phyloP scores from a whole-genome alignment of 2,113 vertebrate species.

The Parus major region DNA sequence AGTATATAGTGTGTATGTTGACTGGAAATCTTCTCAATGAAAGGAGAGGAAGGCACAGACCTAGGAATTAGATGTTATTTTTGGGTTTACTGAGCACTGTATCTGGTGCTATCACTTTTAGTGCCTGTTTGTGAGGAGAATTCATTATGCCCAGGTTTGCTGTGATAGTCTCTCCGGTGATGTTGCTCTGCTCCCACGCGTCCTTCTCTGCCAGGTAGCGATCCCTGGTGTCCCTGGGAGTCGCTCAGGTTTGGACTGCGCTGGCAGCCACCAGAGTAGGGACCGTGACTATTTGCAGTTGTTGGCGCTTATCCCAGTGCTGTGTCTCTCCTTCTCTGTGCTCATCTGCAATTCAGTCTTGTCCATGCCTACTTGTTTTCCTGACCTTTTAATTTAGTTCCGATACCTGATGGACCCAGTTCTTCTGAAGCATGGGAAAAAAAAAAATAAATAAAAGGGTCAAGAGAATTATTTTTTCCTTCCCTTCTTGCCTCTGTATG shows the following conservation, averaged over 20 bases:
- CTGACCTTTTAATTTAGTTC: slow-evolving; percentile 31
- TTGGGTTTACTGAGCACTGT: background rate
- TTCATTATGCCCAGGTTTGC: background rate
- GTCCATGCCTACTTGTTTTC: background rate
- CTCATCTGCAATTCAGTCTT: slow-evolving; percentile 39
- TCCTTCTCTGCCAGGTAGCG: background rate
- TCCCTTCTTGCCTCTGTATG: background rate
- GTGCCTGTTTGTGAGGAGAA: background rate
- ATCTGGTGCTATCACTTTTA: background rate
- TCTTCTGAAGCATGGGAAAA: background rate
- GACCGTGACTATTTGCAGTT: background rate
- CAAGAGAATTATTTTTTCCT: background rate
- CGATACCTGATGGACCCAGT: background rate
- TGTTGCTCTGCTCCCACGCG: accelerated
- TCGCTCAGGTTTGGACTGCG: accelerated
- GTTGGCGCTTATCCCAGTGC: background rate
- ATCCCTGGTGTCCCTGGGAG: background rate
- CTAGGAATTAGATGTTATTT: background rate
- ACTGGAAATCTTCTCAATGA: background rate
- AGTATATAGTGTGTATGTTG: background rate
- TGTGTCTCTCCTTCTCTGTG: background rate
- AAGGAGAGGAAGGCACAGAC: background rate
- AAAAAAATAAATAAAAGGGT: no score
- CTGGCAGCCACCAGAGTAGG: background rate
- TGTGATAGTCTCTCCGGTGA: accelerated